phyloP scores from a whole-genome alignment of 2,888 invertebrate genomes.

The Drosophila prolongata region DNA sequence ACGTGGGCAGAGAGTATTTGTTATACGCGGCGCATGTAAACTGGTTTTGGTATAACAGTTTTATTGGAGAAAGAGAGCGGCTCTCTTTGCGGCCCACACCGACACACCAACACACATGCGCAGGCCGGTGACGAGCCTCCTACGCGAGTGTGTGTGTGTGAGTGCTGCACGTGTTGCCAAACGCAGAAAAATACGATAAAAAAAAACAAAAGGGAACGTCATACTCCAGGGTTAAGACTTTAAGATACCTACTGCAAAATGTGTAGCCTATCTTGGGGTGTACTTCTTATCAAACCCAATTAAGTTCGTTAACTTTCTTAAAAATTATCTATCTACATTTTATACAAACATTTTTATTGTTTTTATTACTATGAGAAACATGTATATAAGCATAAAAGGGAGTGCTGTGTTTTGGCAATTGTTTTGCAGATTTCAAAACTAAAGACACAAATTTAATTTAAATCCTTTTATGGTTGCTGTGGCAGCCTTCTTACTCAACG shows the following conservation, averaged over 20 bases:
- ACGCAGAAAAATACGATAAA: constrained; percentile 9
- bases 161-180: constrained; percentile 39
- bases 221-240: not conserved
- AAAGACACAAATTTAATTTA: no score
- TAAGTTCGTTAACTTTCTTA: no score
- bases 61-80: constrained; percentile 4
- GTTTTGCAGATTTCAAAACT: no score
- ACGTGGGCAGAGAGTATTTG: constrained; percentile 45
- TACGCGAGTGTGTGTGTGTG: constrained; percentile 36
- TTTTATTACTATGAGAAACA: no score
- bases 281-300: not conserved
- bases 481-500: no score
- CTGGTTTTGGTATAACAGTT: constrained; percentile 68
- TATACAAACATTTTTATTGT: no score
- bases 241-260: not conserved
- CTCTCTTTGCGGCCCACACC: constrained; percentile 1
- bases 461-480: no score
- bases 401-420: no score
- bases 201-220: not conserved
- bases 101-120: constrained; percentile 18
- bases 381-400: no score
- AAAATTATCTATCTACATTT: no score
- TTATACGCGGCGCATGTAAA: constrained; percentile 63
- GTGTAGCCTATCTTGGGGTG: not conserved
- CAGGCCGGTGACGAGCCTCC: constrained; percentile 67